These are phyloP conservation scores for Leucopsar rothschildi DNA, from an alignment of 2,113 vertebrate species.

Conservation along the genomic window DNA sequence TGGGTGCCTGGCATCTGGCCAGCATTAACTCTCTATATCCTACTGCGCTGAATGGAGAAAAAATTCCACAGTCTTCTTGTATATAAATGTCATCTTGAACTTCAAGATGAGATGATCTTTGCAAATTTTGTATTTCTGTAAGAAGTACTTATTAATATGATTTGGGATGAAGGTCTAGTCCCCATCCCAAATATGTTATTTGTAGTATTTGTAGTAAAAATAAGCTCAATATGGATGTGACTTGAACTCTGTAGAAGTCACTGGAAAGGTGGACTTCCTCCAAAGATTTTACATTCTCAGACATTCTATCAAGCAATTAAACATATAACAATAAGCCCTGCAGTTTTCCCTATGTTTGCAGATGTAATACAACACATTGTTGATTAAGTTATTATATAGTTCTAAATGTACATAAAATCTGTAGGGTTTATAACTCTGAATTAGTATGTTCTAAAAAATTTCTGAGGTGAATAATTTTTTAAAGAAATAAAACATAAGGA, in stretches of 20 bases:
- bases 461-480: not conserved
- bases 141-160: not conserved
- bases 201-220: not conserved
- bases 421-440: not conserved
- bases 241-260: not conserved
- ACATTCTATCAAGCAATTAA: not conserved
- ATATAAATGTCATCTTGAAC: not conserved
- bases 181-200: not conserved
- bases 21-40: not conserved
- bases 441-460: not conserved
- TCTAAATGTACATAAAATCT: not conserved
- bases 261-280: not conserved
- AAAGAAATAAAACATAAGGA: not conserved
- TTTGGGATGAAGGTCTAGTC: not conserved
- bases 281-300: not conserved
- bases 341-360: not conserved
- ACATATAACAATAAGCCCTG: not conserved
- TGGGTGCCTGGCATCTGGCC: not conserved
- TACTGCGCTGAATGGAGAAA: not conserved
- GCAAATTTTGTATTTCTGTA: not conserved
- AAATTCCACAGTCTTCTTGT: not conserved
- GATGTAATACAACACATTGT: not conserved
- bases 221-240: not conserved
- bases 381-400: not conserved
- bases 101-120: not conserved